phyloP scores from a whole-genome alignment of 2,888 invertebrate species.

The Pelosia muscerda region DNA sequence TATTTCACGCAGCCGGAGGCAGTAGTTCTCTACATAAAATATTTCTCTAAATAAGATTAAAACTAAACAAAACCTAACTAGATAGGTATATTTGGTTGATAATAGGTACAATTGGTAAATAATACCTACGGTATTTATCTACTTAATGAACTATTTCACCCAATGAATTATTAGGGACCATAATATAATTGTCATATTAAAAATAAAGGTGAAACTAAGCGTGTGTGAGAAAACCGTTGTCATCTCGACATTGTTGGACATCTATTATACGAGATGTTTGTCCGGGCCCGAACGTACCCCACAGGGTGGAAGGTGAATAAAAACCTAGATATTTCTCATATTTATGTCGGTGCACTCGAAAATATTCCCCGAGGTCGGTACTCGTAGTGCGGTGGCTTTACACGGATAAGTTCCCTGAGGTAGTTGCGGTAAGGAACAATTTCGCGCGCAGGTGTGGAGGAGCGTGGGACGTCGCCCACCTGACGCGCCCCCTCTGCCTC shows the following conservation, averaged over 20 bases:
- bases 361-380: conserved; percentile 79
- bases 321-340: conserved; percentile 85
- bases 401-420: conserved; percentile 72
- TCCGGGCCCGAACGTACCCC: conserved; percentile 62
- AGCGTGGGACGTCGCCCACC: conserved; percentile 87
- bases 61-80: no score
- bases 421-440: conserved; percentile 75
- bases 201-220: conserved; percentile 53
- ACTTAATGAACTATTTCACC: background rate
- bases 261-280: conserved; percentile 78
- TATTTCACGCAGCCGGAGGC: no score
- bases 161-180: conserved; percentile 45
- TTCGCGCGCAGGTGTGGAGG: conserved; percentile 78
- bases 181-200: conserved; percentile 45
- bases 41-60: no score
- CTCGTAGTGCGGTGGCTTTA: conserved; percentile 60
- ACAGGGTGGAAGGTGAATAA: conserved; percentile 75
- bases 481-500: conserved; percentile 87
- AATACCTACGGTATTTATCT: no score
- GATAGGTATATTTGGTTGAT: no score
- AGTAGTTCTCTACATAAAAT: no score
- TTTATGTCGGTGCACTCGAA: conserved; percentile 85
- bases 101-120: background rate
- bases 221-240: conserved; percentile 67
- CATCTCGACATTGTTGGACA: conserved; percentile 77